Base-by-base conservation (phyloP, 35 echinoderm and acorn worm species). In the Ophioderma brevispina region DNA sequence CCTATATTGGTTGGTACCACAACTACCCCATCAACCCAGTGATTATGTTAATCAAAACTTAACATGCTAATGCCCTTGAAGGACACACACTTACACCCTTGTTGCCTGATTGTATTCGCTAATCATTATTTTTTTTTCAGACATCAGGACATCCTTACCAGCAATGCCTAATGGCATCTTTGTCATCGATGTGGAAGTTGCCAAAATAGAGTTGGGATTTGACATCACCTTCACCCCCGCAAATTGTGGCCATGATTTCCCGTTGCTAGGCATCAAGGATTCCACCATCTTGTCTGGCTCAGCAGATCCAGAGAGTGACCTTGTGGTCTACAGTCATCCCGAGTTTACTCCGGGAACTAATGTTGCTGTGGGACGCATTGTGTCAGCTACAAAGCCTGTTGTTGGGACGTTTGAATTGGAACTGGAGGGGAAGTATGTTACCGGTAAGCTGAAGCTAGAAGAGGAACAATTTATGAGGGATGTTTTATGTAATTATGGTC, bases 141-240 rank as follows among this genome's bases (percentile, higher is more conserved):
- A 85, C 35, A 55, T 56, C n/a, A 46, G 82, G 3, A 56, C 49
- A 85, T 32, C 46, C 17, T 23, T 35, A 59, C 86, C 89, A 31
- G 92, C 90, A 14, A 89, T 38, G 75, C 96, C 96, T 30, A 94
- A 98, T 86, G 96, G 78, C 39, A 89, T 90, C 31, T 90, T 90
- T 55, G 90, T 98, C 11, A 30, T 85, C 21, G 90, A 90, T 50
- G 90, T 92, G 0, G 39, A 49, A 18, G 96, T 98, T 25, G 81
- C 90, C 56, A 88, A 91, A 36, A 41, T 34, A 17, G 52, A 86
- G 34, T 36, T 32, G 37, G 84, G 89, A 1, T 98, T 90, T 70
- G 63, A 32, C n/a, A 81, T 98, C 21, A 77, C 82, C 14, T 81
- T 94, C 23, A 75, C 38, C 49, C 63, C 96, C 36, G 81, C 89